A percentile compares a stretch with the other conserved stretches of the same genome.
Evolutionary conservation across 2,113 vertebrate species (phyloP).

Genomic region (Pteruthius melanotis): DNA sequence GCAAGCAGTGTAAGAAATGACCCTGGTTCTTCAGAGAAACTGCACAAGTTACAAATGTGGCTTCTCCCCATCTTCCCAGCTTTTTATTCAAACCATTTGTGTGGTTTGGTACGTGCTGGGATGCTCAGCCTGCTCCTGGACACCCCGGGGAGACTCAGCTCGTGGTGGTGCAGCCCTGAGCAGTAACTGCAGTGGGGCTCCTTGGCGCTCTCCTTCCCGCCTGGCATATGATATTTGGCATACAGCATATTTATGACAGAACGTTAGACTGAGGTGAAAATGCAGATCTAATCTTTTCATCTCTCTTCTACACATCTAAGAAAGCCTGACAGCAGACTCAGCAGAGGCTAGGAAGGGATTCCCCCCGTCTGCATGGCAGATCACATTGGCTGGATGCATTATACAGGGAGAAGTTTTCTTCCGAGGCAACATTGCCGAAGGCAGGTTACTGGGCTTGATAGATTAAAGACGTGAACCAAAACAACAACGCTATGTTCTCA

Average conservation of each 20-base stretch:
- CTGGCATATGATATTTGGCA: slow-evolving; percentile 44
- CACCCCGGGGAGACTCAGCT: background rate
- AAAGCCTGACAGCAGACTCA: slow-evolving; percentile 37
- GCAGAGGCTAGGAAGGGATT: slow-evolving; percentile 14
- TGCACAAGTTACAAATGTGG: background rate
- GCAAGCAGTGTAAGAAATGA: background rate
- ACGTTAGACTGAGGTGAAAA: slow-evolving; percentile 46
- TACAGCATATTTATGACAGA: slow-evolving; percentile 36
- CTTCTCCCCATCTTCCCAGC: background rate
- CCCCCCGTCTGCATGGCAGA: background rate
- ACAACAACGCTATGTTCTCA: slow-evolving; percentile 44
- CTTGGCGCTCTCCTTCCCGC: background rate
- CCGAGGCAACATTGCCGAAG: slow-evolving; percentile 56
- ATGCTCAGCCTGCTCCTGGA: background rate
- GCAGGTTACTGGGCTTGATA: slow-evolving; percentile 65
- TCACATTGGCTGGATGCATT: background rate
- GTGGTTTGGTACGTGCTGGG: background rate
- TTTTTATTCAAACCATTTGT: background rate
- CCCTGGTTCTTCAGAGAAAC: background rate
- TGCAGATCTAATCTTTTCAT: slow-evolving; percentile 20
- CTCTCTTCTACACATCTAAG: background rate
- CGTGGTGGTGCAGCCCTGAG: background rate
- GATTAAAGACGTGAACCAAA: slow-evolving; percentile 63
- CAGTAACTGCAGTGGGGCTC: background rate
- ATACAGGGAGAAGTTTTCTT: slow-evolving; percentile 32